Percentiles rank a stretch among this genome's conserved stretches.
Evolutionary conservation across 2,888 invertebrate genomes (phyloP).

Genomic region (Campoletis raptor): DNA sequence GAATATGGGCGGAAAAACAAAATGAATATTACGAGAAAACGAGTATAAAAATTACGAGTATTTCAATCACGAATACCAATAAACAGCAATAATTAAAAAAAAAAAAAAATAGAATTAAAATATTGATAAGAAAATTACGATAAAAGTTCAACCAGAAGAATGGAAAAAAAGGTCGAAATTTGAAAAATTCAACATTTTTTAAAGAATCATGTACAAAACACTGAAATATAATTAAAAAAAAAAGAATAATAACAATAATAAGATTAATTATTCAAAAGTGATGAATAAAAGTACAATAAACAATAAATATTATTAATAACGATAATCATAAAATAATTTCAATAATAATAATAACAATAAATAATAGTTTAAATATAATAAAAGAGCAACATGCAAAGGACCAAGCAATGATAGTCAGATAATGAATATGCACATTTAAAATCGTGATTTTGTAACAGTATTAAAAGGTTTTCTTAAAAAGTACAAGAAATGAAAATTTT

Average conservation of each 20-base stretch:
- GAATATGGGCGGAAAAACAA: slow-evolving; percentile 31
- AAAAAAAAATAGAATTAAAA: background rate
- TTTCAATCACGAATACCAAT: slow-evolving; percentile 65
- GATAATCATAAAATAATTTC: slow-evolving; percentile 13
- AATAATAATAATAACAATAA: slow-evolving; percentile 70
- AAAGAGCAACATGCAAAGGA: slow-evolving; percentile 77
- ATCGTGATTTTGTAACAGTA: slow-evolving; percentile 68
- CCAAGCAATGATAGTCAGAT: slow-evolving; percentile 80
- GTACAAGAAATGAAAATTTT: background rate
- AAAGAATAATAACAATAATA: background rate
- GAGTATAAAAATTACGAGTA: background rate
- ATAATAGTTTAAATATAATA: slow-evolving; percentile 83
- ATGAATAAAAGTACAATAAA: slow-evolving; percentile 47
- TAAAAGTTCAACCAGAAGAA: slow-evolving; percentile 5
- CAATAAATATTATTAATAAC: background rate
- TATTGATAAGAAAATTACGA: slow-evolving; percentile 20
- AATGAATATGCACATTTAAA: slow-evolving; percentile 76
- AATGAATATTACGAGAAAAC: slow-evolving; percentile 48
- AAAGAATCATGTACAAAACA: background rate
- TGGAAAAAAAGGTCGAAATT: background rate
- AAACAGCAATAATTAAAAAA: background rate
- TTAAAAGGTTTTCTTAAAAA: background rate
- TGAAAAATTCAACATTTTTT: background rate
- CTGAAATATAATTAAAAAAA: background rate
- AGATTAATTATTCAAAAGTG: background rate